Percentiles rank a stretch among this genome's conserved stretches.
These are phyloP conservation scores for Pterophyllum scalare DNA, from an alignment of 2,113 vertebrate species.

Conservation along the genomic window DNA sequence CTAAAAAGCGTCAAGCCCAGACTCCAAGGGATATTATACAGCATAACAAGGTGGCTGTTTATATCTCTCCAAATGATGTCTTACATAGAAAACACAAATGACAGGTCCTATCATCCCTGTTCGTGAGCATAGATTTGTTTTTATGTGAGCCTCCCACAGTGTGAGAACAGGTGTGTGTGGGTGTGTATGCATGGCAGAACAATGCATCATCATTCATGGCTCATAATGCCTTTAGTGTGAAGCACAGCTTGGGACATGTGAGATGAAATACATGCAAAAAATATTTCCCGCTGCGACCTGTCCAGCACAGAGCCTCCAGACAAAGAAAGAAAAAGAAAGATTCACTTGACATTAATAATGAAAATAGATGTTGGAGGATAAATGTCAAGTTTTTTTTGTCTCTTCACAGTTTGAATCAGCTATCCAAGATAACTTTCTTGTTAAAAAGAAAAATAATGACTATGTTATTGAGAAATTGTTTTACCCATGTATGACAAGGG, in stretches of 20 bases:
- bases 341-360: conserved; percentile 21
- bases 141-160: conserved; percentile 15
- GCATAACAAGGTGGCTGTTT: conserved; percentile 3
- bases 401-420: background rate
- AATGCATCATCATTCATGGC: conserved; percentile 4
- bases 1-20: background rate
- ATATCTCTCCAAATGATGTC: background rate
- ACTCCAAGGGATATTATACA: background rate
- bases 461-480: background rate
- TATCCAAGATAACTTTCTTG: background rate
- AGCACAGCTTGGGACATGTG: background rate
- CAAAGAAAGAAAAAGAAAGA: background rate
- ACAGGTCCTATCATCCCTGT: conserved; percentile 5
- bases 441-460: background rate
- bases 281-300: background rate
- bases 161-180: conserved; percentile 14
- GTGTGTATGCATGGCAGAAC: background rate
- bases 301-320: conserved; percentile 5
- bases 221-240: conserved; percentile 23
- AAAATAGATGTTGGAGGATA: conserved; percentile 8
- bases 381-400: conserved; percentile 1
- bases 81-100: background rate
- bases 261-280: conserved; percentile 31
- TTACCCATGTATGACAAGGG: background rate
- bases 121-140: conserved; percentile 24